A percentile compares a stretch with the other conserved stretches of the same genome.
phyloP scores from a whole-genome alignment of 2,888 invertebrate species.

The Heliconius sara region DNA sequence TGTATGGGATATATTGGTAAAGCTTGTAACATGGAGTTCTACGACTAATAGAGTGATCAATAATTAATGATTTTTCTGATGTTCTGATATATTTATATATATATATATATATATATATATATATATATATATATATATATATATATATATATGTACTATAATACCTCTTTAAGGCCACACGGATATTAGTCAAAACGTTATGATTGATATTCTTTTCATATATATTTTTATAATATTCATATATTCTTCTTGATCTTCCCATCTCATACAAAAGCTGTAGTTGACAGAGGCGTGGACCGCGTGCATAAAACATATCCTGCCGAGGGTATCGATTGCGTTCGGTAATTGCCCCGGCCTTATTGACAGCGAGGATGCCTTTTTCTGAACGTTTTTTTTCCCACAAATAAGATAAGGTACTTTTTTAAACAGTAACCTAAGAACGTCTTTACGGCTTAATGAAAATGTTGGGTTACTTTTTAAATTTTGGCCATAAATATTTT shows the following conservation, averaged over 20 bases:
- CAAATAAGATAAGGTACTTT: slow-evolving; percentile 39
- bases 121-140: too few species aligned
- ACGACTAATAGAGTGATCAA: too few species aligned
- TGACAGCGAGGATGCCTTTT: slow-evolving; percentile 62
- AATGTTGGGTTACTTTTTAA: neutral
- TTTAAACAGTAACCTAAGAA: slow-evolving; percentile 28
- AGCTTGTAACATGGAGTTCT: too few species aligned
- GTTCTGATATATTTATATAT: too few species aligned
- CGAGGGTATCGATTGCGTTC: slow-evolving; percentile 62
- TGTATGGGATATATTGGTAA: too few species aligned
- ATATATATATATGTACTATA: too few species aligned
- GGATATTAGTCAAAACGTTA: too few species aligned
- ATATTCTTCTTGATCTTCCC: slow-evolving; percentile 4
- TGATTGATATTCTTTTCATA: neutral
- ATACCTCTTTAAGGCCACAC: too few species aligned
- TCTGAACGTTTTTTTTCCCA: slow-evolving; percentile 47
- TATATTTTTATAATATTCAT: neutral
- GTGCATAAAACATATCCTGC: slow-evolving; percentile 49
- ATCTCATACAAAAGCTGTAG: slow-evolving; percentile 22
- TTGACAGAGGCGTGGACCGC: slow-evolving; percentile 40
- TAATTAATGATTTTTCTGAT: too few species aligned
- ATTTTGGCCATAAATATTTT: neutral
- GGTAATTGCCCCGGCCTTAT: slow-evolving; percentile 73
- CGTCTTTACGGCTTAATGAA: neutral
- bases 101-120: too few species aligned